A percentile compares a stretch with the other conserved stretches of the same genome.
Evolutionary conservation across 2,888 invertebrate genomes (phyloP).

Genomic region (Brachynemurus nebulosus): DNA sequence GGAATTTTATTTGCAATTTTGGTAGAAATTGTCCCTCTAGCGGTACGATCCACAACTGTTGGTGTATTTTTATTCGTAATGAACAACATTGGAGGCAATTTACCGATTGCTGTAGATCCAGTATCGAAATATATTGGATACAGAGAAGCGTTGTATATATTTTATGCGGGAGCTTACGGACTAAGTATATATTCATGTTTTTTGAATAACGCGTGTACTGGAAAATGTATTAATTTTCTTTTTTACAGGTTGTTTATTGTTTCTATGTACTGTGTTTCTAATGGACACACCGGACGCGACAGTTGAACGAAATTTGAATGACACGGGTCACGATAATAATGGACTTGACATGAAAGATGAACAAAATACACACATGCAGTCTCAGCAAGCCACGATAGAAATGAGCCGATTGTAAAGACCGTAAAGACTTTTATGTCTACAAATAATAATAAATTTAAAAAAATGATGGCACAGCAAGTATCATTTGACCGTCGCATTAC

Average conservation of each 20-base stretch:
- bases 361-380: no score
- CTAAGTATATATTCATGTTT: constrained; percentile 64
- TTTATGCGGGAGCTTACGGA: constrained; percentile 77
- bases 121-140: constrained; percentile 70
- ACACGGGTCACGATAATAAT: constrained; percentile 27
- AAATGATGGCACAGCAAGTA: no score
- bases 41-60: constrained; percentile 69
- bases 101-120: constrained; percentile 78
- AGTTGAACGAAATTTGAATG: constrained; percentile 11
- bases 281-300: constrained; percentile 46
- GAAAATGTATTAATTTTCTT: no score
- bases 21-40: constrained; percentile 74
- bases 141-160: constrained; percentile 71
- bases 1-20: constrained; percentile 83
- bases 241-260: constrained; percentile 60
- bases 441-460: no score
- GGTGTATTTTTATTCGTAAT: constrained; percentile 82
- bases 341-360: no score
- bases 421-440: no score
- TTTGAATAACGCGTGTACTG: not conserved
- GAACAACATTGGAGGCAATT: constrained; percentile 84
- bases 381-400: no score
- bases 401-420: no score
- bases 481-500: no score
- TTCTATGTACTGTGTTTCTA: constrained; percentile 66